Percentiles rank a stretch among this genome's conserved stretches.
phyloP scores from a whole-genome alignment of 2,113 vertebrate species.

The Egretta garzetta region DNA sequence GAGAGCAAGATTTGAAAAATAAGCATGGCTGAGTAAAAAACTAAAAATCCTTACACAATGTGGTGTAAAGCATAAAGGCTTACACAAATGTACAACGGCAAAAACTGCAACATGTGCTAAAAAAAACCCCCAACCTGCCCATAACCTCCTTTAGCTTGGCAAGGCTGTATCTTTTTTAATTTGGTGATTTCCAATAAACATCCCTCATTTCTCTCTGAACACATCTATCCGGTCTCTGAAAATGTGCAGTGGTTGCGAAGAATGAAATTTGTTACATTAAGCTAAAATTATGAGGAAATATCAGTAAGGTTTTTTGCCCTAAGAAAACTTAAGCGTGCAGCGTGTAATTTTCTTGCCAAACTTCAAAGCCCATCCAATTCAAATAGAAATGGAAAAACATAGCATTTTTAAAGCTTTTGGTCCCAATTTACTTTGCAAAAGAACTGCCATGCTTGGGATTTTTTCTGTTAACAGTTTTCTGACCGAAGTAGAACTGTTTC shows the following conservation, averaged over 20 bases:
- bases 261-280: neutral
- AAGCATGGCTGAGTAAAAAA: neutral
- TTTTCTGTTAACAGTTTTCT: constrained; percentile 44
- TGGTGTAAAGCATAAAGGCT: neutral
- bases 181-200: neutral
- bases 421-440: neutral
- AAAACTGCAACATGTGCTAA: neutral
- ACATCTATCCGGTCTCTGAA: neutral
- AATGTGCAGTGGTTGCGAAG: neutral
- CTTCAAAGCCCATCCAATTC: neutral
- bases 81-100: neutral
- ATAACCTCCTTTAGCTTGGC: neutral
- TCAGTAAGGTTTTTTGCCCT: neutral
- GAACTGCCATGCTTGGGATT: neutral
- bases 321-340: neutral
- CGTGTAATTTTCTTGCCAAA: neutral
- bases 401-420: neutral
- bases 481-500: constrained; percentile 35
- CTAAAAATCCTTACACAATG: neutral
- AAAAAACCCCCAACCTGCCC: neutral
- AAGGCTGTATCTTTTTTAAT: neutral
- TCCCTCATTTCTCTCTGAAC: neutral
- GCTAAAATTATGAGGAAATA: neutral
- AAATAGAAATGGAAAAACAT: neutral
- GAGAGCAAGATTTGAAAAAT: neutral